These are phyloP conservation scores for Drosophila pectinifera DNA, from an alignment of 1,140 invertebrate species.

Conservation along the genomic window DNA sequence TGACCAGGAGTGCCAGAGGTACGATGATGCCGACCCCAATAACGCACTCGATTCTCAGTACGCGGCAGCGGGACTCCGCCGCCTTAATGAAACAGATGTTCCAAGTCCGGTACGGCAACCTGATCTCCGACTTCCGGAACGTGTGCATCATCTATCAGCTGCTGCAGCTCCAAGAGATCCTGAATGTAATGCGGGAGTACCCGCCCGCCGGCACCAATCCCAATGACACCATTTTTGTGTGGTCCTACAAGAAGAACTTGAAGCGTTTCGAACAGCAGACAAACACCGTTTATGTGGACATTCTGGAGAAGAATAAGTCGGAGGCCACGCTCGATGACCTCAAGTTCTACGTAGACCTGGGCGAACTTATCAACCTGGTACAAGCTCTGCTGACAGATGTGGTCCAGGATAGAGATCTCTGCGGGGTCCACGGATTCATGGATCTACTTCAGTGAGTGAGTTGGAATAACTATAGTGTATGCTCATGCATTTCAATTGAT, in stretches of 20 bases:
- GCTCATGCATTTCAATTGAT: neutral
- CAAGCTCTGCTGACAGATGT: conserved; percentile 25
- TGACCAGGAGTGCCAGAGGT: too few relatives aligned
- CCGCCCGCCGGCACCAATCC: conserved; percentile 24
- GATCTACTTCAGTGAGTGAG: conserved; percentile 27
- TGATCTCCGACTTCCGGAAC: conserved; percentile 16
- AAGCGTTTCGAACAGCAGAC: conserved; percentile 35
- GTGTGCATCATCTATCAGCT: conserved; percentile 41
- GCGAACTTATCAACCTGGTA: conserved; percentile 45
- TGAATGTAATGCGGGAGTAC: conserved; percentile 14
- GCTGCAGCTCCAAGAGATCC: conserved; percentile 33
- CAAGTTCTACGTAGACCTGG: conserved; percentile 53
- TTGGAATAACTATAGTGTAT: neutral
- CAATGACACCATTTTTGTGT: conserved; percentile 40
- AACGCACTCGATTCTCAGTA: neutral
- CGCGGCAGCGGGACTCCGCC: conserved; percentile 8
- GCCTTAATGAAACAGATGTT: conserved; percentile 18
- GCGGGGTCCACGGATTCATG: conserved; percentile 27
- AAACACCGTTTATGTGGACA: conserved; percentile 46
- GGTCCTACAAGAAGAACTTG: conserved; percentile 50
- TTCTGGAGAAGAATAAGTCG: conserved; percentile 12
- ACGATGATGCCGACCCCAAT: too few relatives aligned
- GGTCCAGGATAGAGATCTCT: conserved; percentile 23
- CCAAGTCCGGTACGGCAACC: conserved; percentile 27
- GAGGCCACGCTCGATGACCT: conserved; percentile 28